Percentiles rank a stretch among this genome's conserved stretches.
phyloP scores from a whole-genome alignment of 2,888 invertebrate genomes.

The Flexamia atlantica region DNA sequence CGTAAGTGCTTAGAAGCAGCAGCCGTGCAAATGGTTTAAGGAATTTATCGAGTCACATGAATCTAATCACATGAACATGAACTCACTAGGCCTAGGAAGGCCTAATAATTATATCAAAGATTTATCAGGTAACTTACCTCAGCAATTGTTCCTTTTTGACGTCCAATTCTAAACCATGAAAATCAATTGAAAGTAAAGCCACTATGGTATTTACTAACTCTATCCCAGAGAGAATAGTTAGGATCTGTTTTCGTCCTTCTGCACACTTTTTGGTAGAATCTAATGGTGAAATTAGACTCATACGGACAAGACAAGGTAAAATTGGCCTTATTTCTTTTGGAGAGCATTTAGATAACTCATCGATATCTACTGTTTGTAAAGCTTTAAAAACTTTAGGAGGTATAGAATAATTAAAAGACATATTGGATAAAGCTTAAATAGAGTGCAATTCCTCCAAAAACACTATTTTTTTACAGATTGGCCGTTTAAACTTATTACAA shows the following conservation, averaged over 20 bases:
- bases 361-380: constrained; percentile 90
- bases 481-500: too few species aligned
- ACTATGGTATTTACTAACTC: constrained; percentile 97
- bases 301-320: constrained; percentile 94
- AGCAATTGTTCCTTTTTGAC: constrained; percentile 95
- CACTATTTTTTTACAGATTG: too few species aligned
- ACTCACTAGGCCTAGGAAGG: too few species aligned
- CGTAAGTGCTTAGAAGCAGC: too few species aligned
- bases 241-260: constrained; percentile 90
- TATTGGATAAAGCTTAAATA: too few species aligned
- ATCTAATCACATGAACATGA: too few species aligned
- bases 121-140: constrained; percentile 82
- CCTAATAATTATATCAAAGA: too few species aligned
- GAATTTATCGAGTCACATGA: too few species aligned
- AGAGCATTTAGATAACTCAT: constrained; percentile 83
- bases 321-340: constrained; percentile 92
- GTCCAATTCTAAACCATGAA: constrained; percentile 94
- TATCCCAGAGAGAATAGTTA: constrained; percentile 93
- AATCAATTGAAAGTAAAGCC: constrained; percentile 94
- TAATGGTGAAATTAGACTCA: constrained; percentile 93
- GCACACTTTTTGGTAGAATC: constrained; percentile 92
- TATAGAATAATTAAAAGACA: constrained; percentile 73
- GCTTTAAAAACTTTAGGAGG: constrained; percentile 86
- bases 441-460: too few species aligned
- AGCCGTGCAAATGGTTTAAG: too few species aligned